Base-by-base conservation (phyloP, 2,888 invertebrate species). In the Nephrotoma appendiculata region DNA sequence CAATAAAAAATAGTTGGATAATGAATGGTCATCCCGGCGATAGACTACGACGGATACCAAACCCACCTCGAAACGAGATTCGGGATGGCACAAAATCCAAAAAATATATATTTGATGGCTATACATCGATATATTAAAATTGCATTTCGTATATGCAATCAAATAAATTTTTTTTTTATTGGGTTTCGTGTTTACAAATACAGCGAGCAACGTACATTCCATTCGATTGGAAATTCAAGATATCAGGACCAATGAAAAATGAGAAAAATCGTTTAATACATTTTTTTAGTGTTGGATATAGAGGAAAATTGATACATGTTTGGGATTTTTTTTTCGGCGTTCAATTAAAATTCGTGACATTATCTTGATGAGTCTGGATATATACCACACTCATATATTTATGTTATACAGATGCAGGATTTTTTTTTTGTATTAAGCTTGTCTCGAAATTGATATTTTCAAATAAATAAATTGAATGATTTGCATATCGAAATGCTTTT, bases 321-420 rank as follows among this genome's bases (percentile, higher is more conserved):
- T 48, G 15, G 84, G 85, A 43, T 6, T 42, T 42, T 42, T 15
- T 84, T 42, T 42, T 42, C 15, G 19, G 41, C 3, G 45, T 43
- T 86, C 43, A 86, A 86, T 86, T 86, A 86, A 86, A 86, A 86
- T 86, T 86, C 85, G 85, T 45, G 85, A 86, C 85, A 86, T 86
- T 84, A 86, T 86, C 45, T 86, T 86, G 85, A 44, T 86, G 85
- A 15, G 15, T 43, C n/a, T 85, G 84, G 19, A 19, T 43, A 42
- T 85, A 71, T 19, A 12, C 31, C 11, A 44, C 5, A 44, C 44
- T 44, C 44, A 31, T 71, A 71, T 31, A 52, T 31, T 3, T n/a
- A 6, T 85, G 15, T 41, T 42, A 52, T 12, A 52, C n/a, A 52
- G n/a, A 52, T 71, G 71, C 31, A 12, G 11, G 52, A 52, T 52